Conservation (phyloP, 2,113 vertebrate genomes). For the Tiliqua scincoides region DNA sequence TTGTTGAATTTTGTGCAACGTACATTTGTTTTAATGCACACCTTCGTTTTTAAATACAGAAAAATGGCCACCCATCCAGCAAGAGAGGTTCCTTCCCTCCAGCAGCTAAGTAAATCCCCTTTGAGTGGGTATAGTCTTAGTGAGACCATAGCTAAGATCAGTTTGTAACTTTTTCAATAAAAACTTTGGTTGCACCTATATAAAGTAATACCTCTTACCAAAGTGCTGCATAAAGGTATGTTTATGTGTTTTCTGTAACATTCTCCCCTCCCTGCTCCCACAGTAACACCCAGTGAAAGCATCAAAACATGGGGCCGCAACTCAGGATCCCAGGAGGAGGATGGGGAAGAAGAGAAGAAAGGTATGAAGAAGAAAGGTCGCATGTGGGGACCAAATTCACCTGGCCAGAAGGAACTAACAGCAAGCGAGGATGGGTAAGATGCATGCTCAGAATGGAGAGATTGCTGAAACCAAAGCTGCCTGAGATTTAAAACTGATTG, state of each 20-base stretch:
- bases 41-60: not conserved
- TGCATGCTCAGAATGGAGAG: not conserved
- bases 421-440: constrained; percentile 88
- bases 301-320: constrained; percentile 84
- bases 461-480: not conserved
- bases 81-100: not conserved
- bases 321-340: constrained; percentile 84
- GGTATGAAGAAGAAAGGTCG: constrained; percentile 90
- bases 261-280: constrained; percentile 15
- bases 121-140: not conserved
- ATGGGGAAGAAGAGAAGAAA: constrained; percentile 88
- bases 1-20: not conserved
- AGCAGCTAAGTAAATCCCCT: not conserved
- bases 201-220: not conserved
- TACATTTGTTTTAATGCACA: not conserved
- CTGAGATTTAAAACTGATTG: not conserved
- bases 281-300: constrained; percentile 90
- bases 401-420: constrained; percentile 80
- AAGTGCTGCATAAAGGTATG: not conserved
- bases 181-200: not conserved
- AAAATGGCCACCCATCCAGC: too few species aligned
- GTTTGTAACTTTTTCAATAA: not conserved
- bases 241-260: not conserved
- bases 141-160: not conserved
- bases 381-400: constrained; percentile 80